Conservation (phyloP, 1,140 invertebrate species). For the Carcinoscorpius rotundicauda region DNA sequence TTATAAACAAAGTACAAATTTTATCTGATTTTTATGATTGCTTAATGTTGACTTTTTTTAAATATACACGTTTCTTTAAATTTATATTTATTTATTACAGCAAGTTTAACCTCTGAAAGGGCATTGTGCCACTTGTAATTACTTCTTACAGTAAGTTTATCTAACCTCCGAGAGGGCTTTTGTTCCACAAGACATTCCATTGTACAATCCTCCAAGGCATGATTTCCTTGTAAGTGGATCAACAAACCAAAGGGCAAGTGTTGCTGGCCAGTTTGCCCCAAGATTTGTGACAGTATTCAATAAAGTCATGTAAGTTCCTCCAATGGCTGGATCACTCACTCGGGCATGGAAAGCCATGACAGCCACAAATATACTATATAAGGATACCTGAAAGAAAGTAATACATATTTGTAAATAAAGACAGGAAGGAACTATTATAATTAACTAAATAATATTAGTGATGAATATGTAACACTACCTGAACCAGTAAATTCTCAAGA, state of each 20-base stretch:
- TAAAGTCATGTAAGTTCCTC: conserved; percentile 99
- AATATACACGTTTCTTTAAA: neutral
- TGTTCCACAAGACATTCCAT: conserved; percentile 10
- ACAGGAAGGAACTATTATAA: neutral
- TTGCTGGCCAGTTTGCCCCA: conserved; percentile 93
- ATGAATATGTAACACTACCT: neutral
- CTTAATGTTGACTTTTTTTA: neutral
- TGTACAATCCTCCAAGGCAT: conserved; percentile 39
- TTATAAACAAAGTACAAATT: too few species aligned
- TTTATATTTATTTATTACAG: conserved; percentile 1
- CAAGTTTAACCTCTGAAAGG: neutral
- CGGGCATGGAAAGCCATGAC: conserved; percentile 67
- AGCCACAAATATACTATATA: conserved; percentile 70
- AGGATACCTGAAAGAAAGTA: conserved; percentile 39
- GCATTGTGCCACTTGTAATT: neutral
- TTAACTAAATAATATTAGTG: too few species aligned
- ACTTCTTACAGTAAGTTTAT: neutral
- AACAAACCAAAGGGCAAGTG: conserved; percentile 81
- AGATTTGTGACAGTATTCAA: conserved; percentile 93
- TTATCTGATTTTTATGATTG: neutral
- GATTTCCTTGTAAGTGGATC: conserved; percentile 70
- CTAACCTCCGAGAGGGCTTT: conserved; percentile 10
- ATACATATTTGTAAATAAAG: neutral
- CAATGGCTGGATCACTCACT: conserved; percentile 83
- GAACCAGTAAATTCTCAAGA: neutral